Evolutionary conservation across 2,888 invertebrate species (phyloP), one percentile per base, ranked within the genome.

Genomic region (Luperina nickerlii): DNA sequence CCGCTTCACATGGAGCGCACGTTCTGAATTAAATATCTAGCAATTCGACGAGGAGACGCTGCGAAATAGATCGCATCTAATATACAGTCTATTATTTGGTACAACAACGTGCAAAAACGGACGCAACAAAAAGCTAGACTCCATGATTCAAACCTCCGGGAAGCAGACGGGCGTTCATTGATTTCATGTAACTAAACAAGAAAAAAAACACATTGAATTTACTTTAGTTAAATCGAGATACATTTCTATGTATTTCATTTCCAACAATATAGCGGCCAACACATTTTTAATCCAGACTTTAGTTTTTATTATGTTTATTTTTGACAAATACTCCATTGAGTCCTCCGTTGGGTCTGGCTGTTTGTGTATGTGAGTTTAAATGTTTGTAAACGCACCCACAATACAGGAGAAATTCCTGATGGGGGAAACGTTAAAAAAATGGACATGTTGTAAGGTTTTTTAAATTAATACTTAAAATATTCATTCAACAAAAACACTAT

Each of bases 31-130:
- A 85, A 89, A 85, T 89, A 88, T 89, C 88, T 89, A 88, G 87
- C 87, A 83, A 90, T 91, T 88, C 82, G 76, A 66, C 78, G 73
- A 89, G 78, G 85, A 87, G 78, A 75, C 87, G 83, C 72, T 81
- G 84, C 84, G 87, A 90, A 88, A 90, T 89, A 84, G 90, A 93
- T 90, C 87, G 78, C 84, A 84, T 88, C 84, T 90, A 88, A 87
- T 90, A 89, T 85, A 79, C 78, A 83, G 73, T 79, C 81, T 85
- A 88, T 87, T 87, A 80, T 85, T 81, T 73, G 74, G 72, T 74
- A 78, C 79, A 81, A 63, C 68, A 78, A 68, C 63, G 57, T 48
- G 69, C 75, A 88, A 86, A 88, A 88, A 82, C 86, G 27, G 57
- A 45, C 11, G n/a, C 20, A 73, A 63, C 54, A 80, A 78, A 85